Evolutionary conservation across 2,113 vertebrate species (phyloP).

Genomic region (Hipposideros armiger): DNA sequence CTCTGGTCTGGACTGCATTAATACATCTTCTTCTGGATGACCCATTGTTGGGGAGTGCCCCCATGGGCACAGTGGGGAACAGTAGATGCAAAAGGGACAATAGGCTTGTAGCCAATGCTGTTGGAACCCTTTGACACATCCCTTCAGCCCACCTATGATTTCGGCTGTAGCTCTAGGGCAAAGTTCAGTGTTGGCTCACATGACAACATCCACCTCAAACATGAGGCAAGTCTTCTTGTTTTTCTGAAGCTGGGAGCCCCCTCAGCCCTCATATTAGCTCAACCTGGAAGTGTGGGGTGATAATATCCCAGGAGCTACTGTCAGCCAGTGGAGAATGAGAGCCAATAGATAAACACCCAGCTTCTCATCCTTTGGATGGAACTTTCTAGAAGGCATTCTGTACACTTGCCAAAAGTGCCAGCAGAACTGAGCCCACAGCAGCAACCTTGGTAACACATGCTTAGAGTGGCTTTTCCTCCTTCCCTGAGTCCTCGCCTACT

Average conservation of each 20-base stretch:
- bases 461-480: neutral
- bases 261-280: neutral
- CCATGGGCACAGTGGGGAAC: neutral
- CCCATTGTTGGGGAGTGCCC: fast-evolving
- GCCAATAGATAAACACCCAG: neutral
- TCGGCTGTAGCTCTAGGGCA: neutral
- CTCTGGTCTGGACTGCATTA: neutral
- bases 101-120: neutral
- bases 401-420: neutral
- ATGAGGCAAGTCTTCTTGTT: neutral
- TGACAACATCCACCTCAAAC: too few relatives aligned
- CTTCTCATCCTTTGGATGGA: neutral
- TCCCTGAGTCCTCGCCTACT: neutral
- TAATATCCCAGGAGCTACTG: neutral
- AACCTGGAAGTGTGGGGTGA: neutral
- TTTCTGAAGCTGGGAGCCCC: neutral
- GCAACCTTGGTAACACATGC: too few relatives aligned
- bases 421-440: neutral
- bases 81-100: neutral
- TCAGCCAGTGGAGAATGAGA: neutral
- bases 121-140: neutral
- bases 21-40: neutral
- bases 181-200: neutral
- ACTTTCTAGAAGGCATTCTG: neutral
- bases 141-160: too few relatives aligned